A percentile compares a stretch with the other conserved stretches of the same genome.
phyloP scores from a whole-genome alignment of 2,797 vertebrate species.

The Sebastolobus alascanus region DNA sequence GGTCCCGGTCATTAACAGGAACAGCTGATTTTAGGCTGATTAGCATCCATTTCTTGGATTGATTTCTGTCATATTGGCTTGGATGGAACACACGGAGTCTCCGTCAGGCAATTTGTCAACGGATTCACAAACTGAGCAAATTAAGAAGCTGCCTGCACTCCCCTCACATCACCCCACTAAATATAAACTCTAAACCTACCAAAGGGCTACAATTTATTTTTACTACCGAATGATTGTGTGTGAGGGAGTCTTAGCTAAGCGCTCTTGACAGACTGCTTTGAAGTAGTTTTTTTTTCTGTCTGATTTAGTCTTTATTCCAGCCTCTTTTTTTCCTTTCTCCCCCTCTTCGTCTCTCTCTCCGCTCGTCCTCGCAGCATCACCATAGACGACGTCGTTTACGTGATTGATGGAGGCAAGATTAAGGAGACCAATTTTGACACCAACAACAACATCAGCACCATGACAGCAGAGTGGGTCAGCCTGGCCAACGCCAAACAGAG shows the following conservation, averaged over 20 bases:
- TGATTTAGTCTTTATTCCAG: conserved; percentile 20
- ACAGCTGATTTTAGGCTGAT: conserved; percentile 54
- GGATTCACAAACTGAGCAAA: conserved; percentile 53
- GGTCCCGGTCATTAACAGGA: conserved; percentile 25
- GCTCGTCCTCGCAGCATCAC: conserved; percentile 89
- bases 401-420: conserved; percentile 98
- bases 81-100: conserved; percentile 24
- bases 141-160: conserved; percentile 50
- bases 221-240: conserved; percentile 34
- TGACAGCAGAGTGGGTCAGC: conserved; percentile 98
- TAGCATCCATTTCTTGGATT: conserved; percentile 54
- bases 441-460: conserved; percentile 98
- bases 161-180: conserved; percentile 42
- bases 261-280: conserved; percentile 46
- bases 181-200: conserved; percentile 57
- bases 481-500: conserved; percentile 97
- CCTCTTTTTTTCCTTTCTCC: not conserved
- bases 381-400: conserved; percentile 96
- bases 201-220: conserved; percentile 54
- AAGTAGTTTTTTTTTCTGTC: conserved; percentile 36
- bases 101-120: conserved; percentile 64
- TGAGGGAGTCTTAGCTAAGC: not conserved
- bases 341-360: conserved; percentile 8
- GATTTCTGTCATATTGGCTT: conserved; percentile 51
- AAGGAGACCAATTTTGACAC: conserved; percentile 99